phyloP scores from a whole-genome alignment of 2,797 vertebrate genomes.

The Sciaenops ocellatus region DNA sequence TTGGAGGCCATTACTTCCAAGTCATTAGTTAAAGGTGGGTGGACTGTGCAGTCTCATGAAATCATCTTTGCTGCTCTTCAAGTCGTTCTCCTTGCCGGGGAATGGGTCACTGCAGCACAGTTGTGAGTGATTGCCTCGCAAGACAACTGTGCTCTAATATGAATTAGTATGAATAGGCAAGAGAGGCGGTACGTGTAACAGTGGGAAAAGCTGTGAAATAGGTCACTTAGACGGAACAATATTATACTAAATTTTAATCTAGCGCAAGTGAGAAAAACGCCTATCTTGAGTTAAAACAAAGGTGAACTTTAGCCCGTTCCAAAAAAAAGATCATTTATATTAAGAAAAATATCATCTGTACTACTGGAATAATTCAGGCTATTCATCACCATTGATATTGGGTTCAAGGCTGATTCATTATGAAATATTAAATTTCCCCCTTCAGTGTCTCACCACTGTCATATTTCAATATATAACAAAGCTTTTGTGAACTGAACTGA shows the following conservation, averaged over 20 bases:
- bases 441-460: neutral
- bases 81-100: conserved; percentile 67
- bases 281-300: conserved; percentile 2
- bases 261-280: conserved; percentile 22
- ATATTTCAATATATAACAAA: neutral
- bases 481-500: neutral
- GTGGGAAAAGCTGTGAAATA: conserved; percentile 13
- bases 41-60: conserved; percentile 74
- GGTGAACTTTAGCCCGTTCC: neutral
- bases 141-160: conserved; percentile 49
- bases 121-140: conserved; percentile 52
- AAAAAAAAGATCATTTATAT: conserved; percentile 14
- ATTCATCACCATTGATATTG: neutral
- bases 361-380: no score
- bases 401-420: neutral
- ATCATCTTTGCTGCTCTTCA: conserved; percentile 75
- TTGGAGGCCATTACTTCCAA: conserved; percentile 78
- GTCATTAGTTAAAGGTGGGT: conserved; percentile 77
- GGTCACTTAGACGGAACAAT: conserved; percentile 27
- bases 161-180: conserved; percentile 48
- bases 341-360: conserved; percentile 2
- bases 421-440: neutral
- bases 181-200: conserved; percentile 1
- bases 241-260: conserved; percentile 23
- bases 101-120: conserved; percentile 67